Evolutionary conservation across 2,888 invertebrate genomes (phyloP).

Genomic region (Sthenelais limicola): DNA sequence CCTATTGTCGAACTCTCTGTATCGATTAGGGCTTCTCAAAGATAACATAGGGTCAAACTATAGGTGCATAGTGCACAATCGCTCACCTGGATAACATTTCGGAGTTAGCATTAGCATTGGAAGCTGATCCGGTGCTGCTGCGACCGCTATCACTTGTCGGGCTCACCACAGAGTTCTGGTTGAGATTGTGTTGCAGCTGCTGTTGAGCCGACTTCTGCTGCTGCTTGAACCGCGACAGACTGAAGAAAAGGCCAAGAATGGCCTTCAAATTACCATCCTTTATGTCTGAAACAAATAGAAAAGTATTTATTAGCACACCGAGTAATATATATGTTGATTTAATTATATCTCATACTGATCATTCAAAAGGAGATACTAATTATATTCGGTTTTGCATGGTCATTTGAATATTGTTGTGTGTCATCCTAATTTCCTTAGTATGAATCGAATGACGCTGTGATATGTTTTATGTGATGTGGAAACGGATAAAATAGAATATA

Average conservation of each 20-base stretch:
- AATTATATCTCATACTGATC: no score
- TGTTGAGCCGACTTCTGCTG: slow-evolving; percentile 76
- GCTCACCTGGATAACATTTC: slow-evolving; percentile 49
- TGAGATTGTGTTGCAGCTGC: slow-evolving; percentile 41
- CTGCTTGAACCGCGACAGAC: slow-evolving; percentile 94
- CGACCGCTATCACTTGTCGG: slow-evolving; percentile 28
- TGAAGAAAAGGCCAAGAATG: slow-evolving; percentile 94
- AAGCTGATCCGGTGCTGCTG: slow-evolving; percentile 23
- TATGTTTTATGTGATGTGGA: no score
- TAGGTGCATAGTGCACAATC: background rate
- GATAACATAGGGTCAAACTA: background rate
- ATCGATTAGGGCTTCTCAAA: background rate
- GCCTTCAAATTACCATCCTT: slow-evolving; percentile 95
- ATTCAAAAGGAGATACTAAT: no score
- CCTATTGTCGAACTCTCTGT: background rate
- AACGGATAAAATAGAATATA: no score
- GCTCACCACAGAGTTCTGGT: slow-evolving; percentile 39
- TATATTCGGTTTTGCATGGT: no score
- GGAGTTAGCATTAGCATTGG: slow-evolving; percentile 44
- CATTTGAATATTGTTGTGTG: no score
- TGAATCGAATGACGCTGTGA: no score
- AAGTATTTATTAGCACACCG: no score
- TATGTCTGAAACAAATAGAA: slow-evolving; percentile 78
- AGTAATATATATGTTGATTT: no score
- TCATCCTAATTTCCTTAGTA: no score